Conservation (phyloP, 1,140 invertebrate species). For the Phortica variegata region DNA sequence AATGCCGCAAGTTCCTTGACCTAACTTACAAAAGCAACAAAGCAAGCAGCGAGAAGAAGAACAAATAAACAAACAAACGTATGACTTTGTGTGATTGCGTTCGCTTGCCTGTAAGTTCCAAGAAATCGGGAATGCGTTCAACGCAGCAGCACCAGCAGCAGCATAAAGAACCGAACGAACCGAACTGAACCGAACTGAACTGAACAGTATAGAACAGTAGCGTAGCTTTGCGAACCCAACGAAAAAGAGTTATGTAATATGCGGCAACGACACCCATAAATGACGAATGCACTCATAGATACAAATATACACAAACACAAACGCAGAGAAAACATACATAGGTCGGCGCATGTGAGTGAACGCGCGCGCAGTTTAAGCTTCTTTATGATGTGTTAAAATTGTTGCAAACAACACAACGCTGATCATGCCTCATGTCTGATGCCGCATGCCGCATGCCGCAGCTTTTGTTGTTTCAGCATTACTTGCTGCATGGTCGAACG, state of each 20-base stretch:
- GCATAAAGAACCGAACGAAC: not conserved
- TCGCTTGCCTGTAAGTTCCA: not conserved
- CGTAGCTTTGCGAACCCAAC: not conserved
- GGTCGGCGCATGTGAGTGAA: too few relatives aligned
- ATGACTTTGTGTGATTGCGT: not conserved
- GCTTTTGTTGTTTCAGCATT: constrained; percentile 20
- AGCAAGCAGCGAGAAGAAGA: too few relatives aligned
- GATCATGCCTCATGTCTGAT: too few relatives aligned
- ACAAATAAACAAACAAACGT: too few relatives aligned
- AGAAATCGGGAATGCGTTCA: not conserved
- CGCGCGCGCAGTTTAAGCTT: constrained; percentile 35
- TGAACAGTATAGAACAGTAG: too few relatives aligned
- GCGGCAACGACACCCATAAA: not conserved
- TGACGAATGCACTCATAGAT: not conserved
- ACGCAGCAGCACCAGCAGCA: not conserved
- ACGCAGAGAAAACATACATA: too few relatives aligned
- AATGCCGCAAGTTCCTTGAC: not conserved
- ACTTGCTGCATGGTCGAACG: constrained; percentile 16
- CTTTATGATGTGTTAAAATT: constrained; percentile 42
- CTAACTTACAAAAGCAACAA: not conserved
- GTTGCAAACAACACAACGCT: constrained; percentile 27
- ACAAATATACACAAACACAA: not conserved
- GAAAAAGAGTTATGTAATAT: constrained; percentile 28
- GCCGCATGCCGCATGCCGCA: not conserved
- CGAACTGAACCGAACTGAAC: not conserved